A percentile compares a stretch with the other conserved stretches of the same genome.
Conservation (phyloP, 2,888 invertebrate species). For the Seira ritae region DNA sequence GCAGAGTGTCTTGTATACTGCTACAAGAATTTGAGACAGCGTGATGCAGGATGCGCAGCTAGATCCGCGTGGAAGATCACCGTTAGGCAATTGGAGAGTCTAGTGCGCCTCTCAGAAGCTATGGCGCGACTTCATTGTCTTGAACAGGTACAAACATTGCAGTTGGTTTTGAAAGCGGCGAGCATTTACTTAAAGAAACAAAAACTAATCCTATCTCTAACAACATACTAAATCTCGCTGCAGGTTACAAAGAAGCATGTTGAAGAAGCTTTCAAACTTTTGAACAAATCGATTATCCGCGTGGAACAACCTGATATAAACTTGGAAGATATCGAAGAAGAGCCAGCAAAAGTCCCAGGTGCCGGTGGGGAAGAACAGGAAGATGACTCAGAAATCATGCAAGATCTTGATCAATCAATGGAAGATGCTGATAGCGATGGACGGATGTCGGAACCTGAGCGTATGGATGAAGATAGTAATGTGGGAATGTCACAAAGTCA, state of each 20-base stretch:
- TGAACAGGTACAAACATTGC: constrained; percentile 81
- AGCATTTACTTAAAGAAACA: too few relatives aligned
- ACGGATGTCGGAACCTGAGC: constrained; percentile 43
- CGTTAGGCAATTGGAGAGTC: constrained; percentile 95
- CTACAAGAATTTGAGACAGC: constrained; percentile 90
- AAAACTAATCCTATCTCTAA: too few relatives aligned
- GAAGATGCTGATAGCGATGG: constrained; percentile 29
- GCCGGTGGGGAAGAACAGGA: not conserved
- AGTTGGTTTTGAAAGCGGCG: too few relatives aligned
- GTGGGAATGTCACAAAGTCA: constrained; percentile 34
- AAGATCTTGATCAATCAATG: constrained; percentile 41
- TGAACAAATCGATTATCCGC: constrained; percentile 97
- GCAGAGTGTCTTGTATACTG: constrained; percentile 89
- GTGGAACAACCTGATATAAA: constrained; percentile 99
- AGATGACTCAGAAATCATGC: constrained; percentile 34
- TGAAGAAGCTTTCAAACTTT: constrained; percentile 90
- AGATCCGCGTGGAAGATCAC: constrained; percentile 96
- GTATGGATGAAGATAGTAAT: constrained; percentile 70
- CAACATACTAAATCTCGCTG: not conserved
- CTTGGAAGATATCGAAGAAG: constrained; percentile 86
- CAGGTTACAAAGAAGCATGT: constrained; percentile 89
- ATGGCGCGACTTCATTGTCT: constrained; percentile 97
- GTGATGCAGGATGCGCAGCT: constrained; percentile 83
- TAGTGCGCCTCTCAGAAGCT: constrained; percentile 97
- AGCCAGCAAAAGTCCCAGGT: constrained; percentile 75